phyloP scores from a whole-genome alignment of 2,888 invertebrate genomes.

The Koerneria pararmatus region DNA sequence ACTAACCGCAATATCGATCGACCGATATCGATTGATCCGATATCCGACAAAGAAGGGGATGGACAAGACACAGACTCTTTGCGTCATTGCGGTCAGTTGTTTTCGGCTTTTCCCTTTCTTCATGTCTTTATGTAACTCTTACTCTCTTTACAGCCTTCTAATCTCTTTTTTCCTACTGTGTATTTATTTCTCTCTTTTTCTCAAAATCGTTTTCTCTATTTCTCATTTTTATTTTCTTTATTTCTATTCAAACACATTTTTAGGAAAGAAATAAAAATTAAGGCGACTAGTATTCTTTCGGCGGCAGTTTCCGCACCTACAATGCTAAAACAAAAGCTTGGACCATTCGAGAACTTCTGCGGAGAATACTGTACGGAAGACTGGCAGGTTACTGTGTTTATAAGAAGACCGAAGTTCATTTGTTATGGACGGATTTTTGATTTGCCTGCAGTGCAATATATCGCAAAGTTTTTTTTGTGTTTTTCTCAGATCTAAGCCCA shows the following conservation, averaged over 20 bases:
- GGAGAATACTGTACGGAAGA: conserved; percentile 49
- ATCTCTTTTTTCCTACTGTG: not conserved
- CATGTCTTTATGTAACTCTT: no score
- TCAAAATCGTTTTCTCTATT: not conserved
- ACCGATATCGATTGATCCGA: conserved; percentile 51
- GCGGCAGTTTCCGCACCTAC: conserved; percentile 45
- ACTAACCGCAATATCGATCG: conserved; percentile 53
- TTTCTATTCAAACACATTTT: not conserved
- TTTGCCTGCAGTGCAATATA: no score
- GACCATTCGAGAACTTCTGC: conserved; percentile 46
- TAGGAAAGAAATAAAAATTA: conserved; percentile 19
- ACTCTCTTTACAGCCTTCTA: no score
- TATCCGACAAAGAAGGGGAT: conserved; percentile 57
- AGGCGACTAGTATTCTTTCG: conserved; percentile 45
- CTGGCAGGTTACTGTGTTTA: conserved; percentile 31
- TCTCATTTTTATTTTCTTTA: not conserved
- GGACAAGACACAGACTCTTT: conserved; percentile 45
- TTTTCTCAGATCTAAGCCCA: no score
- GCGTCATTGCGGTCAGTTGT: conserved; percentile 43
- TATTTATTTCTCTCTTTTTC: not conserved
- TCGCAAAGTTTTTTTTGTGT: no score
- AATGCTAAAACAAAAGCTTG: conserved; percentile 49
- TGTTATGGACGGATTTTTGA: no score
- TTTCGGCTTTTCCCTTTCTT: not conserved
- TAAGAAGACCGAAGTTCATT: no score